Conservation (phyloP, 2,797 vertebrate species). For the Pterois miles region DNA sequence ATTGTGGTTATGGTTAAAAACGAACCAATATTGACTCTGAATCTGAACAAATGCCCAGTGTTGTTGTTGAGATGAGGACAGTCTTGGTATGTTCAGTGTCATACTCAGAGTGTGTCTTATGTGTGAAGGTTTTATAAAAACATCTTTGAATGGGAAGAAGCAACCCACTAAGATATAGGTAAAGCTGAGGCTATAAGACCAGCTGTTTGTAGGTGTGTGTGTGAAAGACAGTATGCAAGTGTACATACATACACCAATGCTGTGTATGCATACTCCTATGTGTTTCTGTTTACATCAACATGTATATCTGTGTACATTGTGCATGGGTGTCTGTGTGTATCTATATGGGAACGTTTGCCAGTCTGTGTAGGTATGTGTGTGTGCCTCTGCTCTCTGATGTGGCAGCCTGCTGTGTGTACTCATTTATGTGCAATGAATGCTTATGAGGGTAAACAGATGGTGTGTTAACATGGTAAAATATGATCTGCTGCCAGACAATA, state of each 20-base stretch:
- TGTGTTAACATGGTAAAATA: constrained; percentile 87
- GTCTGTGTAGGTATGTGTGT: constrained; percentile 26
- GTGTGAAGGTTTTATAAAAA: not conserved
- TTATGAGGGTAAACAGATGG: constrained; percentile 86
- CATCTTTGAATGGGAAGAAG: not conserved
- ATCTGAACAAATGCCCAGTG: not conserved
- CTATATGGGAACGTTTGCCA: constrained; percentile 35
- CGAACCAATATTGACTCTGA: too few relatives aligned
- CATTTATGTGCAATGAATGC: constrained; percentile 83
- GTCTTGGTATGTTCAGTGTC: not conserved
- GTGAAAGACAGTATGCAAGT: not conserved
- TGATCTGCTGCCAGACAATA: constrained; percentile 85
- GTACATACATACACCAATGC: not conserved
- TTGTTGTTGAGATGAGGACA: not conserved
- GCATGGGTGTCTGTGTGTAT: constrained; percentile 26
- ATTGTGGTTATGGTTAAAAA: too few relatives aligned
- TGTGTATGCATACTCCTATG: not conserved
- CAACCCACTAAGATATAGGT: not conserved
- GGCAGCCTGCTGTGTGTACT: constrained; percentile 73
- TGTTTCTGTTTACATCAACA: constrained; percentile 4
- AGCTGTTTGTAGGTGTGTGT: constrained; percentile 4
- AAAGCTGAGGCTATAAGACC: constrained; percentile 1
- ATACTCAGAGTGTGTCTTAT: not conserved
- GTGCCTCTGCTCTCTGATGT: constrained; percentile 50
- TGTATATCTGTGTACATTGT: constrained; percentile 9